phyloP scores from a whole-genome alignment of 2,888 invertebrate genomes.

The Drosophila trichaetosa region DNA sequence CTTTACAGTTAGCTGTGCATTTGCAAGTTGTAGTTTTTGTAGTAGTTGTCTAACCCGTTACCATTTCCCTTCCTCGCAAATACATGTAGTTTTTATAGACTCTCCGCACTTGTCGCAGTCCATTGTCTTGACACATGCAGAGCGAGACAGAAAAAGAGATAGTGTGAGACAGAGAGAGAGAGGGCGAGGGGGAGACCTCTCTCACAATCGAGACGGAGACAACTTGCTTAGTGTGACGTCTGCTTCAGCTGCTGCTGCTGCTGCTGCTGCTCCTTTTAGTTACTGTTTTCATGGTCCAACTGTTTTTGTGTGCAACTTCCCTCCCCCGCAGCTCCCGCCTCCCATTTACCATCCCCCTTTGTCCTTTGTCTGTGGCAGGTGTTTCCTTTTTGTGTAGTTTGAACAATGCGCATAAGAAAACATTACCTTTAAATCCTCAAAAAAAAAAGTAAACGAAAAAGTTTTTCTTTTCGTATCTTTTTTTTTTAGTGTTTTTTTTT shows the following conservation, averaged over 20 bases:
- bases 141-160: not conserved
- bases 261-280: slow-evolving; percentile 51
- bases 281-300: slow-evolving; percentile 65
- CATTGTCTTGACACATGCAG: slow-evolving; percentile 65
- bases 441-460: slow-evolving; percentile 21
- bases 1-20: slow-evolving; percentile 63
- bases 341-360: not conserved
- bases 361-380: slow-evolving; percentile 48
- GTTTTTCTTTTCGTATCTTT: slow-evolving; percentile 13
- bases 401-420: slow-evolving; percentile 54
- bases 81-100: slow-evolving; percentile 73
- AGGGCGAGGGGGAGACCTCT: not conserved
- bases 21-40: slow-evolving; percentile 75
- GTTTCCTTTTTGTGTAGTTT: slow-evolving; percentile 49
- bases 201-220: slow-evolving; percentile 21
- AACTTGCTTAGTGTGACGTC: slow-evolving; percentile 56
- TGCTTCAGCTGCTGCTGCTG: slow-evolving; percentile 36
- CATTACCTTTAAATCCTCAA: slow-evolving; percentile 50
- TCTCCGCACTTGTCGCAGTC: slow-evolving; percentile 73
- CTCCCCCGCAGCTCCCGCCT: not conserved
- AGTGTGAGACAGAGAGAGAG: not conserved
- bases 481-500: slow-evolving; percentile 5
- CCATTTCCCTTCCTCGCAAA: not conserved
- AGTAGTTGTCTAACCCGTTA: slow-evolving; percentile 19
- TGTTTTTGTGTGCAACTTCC: slow-evolving; percentile 31